Evolutionary conservation across 2,888 invertebrate species (phyloP).

Genomic region (Lasioglossum calceatum): DNA sequence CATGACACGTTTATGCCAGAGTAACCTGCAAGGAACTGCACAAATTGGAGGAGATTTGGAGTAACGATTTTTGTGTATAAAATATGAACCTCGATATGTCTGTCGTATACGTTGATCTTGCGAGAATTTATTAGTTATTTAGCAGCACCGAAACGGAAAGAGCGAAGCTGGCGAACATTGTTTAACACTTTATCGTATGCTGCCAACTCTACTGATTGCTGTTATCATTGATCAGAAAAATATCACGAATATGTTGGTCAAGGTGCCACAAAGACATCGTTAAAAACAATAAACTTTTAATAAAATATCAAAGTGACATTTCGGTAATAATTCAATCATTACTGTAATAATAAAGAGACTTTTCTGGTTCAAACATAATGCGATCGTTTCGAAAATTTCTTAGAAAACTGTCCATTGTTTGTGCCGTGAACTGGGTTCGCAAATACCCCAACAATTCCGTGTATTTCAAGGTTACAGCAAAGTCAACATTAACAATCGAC

Average conservation of each 20-base stretch:
- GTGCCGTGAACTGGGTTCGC: neutral
- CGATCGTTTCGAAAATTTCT: neutral
- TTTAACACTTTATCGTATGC: neutral
- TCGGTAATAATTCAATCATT: neutral
- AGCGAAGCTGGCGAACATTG: neutral
- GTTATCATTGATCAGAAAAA: neutral
- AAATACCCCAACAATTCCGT: neutral
- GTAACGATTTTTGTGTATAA: conserved; percentile 20
- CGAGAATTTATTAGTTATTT: conserved; percentile 1
- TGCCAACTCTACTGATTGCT: neutral
- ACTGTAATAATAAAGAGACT: neutral
- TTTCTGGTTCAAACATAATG: neutral
- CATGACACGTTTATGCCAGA: conserved; percentile 23
- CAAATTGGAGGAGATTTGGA: conserved; percentile 33
- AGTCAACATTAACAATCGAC: neutral
- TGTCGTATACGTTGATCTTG: neutral
- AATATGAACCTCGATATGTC: conserved; percentile 20
- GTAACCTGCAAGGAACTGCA: conserved; percentile 20
- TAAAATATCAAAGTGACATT: neutral
- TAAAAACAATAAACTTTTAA: neutral
- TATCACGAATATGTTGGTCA: neutral
- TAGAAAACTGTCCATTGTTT: neutral
- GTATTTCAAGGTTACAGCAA: neutral
- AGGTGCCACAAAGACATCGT: neutral
- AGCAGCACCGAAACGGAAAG: neutral